A percentile compares a stretch with the other conserved stretches of the same genome.
Conservation (phyloP, 2,888 invertebrate species). For the Corythucha ciliata region DNA sequence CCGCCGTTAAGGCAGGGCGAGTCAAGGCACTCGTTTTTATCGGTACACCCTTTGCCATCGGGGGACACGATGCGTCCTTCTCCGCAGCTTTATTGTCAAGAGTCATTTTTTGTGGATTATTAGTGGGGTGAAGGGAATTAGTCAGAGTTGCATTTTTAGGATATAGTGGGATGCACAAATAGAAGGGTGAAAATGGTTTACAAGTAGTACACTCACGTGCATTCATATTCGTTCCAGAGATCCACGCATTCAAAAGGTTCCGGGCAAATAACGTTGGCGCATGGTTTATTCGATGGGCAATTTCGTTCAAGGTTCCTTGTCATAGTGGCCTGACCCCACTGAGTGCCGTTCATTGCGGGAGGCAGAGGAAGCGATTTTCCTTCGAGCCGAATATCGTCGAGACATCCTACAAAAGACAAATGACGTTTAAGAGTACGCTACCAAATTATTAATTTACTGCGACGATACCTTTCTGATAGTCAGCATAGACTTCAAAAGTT, state of each 20-base stretch:
- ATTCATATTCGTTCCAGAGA: slow-evolving; percentile 96
- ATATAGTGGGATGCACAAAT: no score
- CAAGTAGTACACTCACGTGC: slow-evolving; percentile 99
- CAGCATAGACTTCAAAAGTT: slow-evolving; percentile 88
- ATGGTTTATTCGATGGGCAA: slow-evolving; percentile 91
- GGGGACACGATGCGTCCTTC: slow-evolving; percentile 84
- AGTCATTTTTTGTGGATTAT: not conserved
- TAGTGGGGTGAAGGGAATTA: not conserved
- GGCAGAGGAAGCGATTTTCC: slow-evolving; percentile 90
- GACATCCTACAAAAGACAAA: slow-evolving; percentile 51
- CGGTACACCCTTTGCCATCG: slow-evolving; percentile 86
- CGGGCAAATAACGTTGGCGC: slow-evolving; percentile 86
- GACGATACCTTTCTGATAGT: slow-evolving; percentile 78
- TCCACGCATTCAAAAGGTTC: slow-evolving; percentile 91
- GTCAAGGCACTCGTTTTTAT: slow-evolving; percentile 92
- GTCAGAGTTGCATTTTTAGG: not conserved
- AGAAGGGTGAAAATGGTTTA: no score
- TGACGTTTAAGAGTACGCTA: not conserved
- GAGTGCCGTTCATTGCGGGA: slow-evolving; percentile 88
- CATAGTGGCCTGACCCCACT: slow-evolving; percentile 93
- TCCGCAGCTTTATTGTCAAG: slow-evolving; percentile 62
- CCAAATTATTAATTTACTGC: not conserved
- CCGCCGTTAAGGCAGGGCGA: slow-evolving; percentile 89
- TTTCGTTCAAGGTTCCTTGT: slow-evolving; percentile 81
- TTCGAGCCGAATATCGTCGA: slow-evolving; percentile 79